Percentiles rank a stretch among this genome's conserved stretches.
phyloP scores from a whole-genome alignment of 1,140 invertebrate species.

The Dryas iulia region DNA sequence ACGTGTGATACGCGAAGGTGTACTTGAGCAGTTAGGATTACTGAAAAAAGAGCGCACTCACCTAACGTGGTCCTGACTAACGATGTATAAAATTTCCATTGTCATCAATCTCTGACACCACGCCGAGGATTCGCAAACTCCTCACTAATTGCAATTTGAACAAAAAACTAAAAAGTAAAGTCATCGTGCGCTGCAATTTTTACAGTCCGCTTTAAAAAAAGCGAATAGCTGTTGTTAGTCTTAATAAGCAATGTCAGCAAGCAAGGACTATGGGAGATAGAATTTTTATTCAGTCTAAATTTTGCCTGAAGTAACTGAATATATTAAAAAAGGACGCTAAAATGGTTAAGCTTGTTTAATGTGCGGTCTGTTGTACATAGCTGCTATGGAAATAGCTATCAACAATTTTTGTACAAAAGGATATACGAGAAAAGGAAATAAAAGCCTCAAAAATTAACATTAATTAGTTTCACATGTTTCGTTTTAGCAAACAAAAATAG shows the following conservation, averaged over 20 bases:
- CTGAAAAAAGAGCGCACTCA: slow-evolving; percentile 72
- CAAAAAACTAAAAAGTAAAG: slow-evolving; percentile 74
- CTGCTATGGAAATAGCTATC: slow-evolving; percentile 37
- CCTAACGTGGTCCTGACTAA: slow-evolving; percentile 73
- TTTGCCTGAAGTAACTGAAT: not conserved
- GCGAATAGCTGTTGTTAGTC: slow-evolving; percentile 41
- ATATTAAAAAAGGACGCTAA: slow-evolving; percentile 4
- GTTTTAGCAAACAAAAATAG: too few species aligned
- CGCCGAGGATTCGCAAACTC: slow-evolving; percentile 76
- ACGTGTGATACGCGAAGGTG: slow-evolving; percentile 28
- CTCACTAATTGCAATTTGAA: slow-evolving; percentile 79
- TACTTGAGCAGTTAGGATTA: slow-evolving; percentile 62
- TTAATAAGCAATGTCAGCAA: slow-evolving; percentile 45
- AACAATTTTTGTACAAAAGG: slow-evolving; percentile 35
- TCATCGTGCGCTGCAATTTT: slow-evolving; percentile 72
- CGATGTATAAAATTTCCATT: slow-evolving; percentile 80
- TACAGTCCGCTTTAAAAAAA: slow-evolving; percentile 50
- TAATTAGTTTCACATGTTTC: not conserved
- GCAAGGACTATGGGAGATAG: slow-evolving; percentile 21
- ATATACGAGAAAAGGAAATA: slow-evolving; percentile 8
- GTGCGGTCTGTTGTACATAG: slow-evolving; percentile 18
- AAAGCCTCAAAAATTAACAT: slow-evolving; percentile 3
- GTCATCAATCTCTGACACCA: slow-evolving; percentile 79
- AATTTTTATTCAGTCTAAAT: slow-evolving; percentile 8
- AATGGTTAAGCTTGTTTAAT: slow-evolving; percentile 27